Conservation (phyloP, 2,888 invertebrate genomes). For the Kuschelorhynchus macadamiae region DNA sequence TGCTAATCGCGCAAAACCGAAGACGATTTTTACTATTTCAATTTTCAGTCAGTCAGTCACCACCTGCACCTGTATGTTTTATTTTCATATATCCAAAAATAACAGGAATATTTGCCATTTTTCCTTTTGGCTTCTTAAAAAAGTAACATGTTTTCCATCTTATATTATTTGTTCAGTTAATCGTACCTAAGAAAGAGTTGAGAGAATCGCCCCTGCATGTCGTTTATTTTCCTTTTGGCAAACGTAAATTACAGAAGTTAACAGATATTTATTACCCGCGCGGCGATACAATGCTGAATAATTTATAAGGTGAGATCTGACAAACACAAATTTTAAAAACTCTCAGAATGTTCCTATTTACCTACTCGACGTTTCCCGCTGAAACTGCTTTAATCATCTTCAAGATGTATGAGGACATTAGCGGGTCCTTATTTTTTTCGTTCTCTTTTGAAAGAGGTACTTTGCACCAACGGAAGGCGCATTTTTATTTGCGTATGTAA, state of each 20-base stretch:
- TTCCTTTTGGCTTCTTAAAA: too few species aligned
- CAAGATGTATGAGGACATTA: slow-evolving; percentile 52
- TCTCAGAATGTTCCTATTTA: slow-evolving; percentile 65
- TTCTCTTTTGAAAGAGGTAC: slow-evolving; percentile 6
- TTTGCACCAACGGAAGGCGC: slow-evolving; percentile 20
- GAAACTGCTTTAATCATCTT: slow-evolving; percentile 61
- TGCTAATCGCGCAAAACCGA: too few species aligned
- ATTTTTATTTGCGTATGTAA: slow-evolving; percentile 25
- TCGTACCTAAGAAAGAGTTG: too few species aligned
- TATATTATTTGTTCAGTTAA: too few species aligned
- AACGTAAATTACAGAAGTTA: slow-evolving; percentile 65
- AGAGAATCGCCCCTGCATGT: slow-evolving; percentile 36
- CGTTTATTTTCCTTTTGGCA: slow-evolving; percentile 60
- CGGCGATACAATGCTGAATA: slow-evolving; percentile 66
- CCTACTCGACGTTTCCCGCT: slow-evolving; percentile 62
- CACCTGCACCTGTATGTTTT: too few species aligned
- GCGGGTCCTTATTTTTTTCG: slow-evolving; percentile 21
- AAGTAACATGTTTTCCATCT: too few species aligned
- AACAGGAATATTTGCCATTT: too few species aligned
- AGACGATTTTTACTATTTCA: too few species aligned
- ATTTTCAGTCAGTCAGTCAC: too few species aligned
- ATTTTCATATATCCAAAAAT: too few species aligned
- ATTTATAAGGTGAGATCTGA: slow-evolving; percentile 69
- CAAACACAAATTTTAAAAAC: slow-evolving; percentile 68
- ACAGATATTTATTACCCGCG: slow-evolving; percentile 65